phyloP scores from a whole-genome alignment of 2,113 vertebrate genomes.

The Sminthopsis crassicaudata region DNA sequence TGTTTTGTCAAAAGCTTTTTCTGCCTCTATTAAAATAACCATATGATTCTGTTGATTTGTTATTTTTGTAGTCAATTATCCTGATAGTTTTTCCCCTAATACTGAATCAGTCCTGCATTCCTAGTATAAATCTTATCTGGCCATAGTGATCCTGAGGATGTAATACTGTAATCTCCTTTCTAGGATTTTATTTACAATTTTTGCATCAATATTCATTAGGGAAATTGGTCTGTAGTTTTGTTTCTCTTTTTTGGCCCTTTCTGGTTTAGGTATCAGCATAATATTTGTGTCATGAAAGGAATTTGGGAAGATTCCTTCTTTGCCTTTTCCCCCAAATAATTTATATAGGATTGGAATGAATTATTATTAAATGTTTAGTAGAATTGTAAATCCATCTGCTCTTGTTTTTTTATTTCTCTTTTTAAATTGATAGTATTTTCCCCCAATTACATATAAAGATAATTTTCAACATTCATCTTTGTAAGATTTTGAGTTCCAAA shows the following conservation, averaged over 20 bases:
- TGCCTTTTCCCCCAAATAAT: not conserved
- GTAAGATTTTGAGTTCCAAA: no score
- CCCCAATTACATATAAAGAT: no score
- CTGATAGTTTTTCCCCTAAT: not conserved
- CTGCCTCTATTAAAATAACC: not conserved
- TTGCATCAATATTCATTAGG: not conserved
- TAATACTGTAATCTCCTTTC: not conserved
- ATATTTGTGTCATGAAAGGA: not conserved
- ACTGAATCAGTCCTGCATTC: not conserved
- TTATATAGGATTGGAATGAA: not conserved
- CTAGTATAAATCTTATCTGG: not conserved
- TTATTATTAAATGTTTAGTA: not conserved
- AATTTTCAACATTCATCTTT: no score
- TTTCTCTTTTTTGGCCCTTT: not conserved
- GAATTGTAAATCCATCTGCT: not conserved
- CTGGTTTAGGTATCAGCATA: not conserved
- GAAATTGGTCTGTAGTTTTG: not conserved
- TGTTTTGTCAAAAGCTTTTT: not conserved
- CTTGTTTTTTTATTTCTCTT: not conserved
- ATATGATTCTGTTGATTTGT: not conserved
- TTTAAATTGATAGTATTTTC: no score
- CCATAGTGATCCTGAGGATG: not conserved
- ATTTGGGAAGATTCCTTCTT: not conserved
- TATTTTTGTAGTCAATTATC: not conserved
- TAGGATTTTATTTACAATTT: not conserved